phyloP scores from a whole-genome alignment of 2,888 invertebrate genomes.

The Oxystoma pomonae region DNA sequence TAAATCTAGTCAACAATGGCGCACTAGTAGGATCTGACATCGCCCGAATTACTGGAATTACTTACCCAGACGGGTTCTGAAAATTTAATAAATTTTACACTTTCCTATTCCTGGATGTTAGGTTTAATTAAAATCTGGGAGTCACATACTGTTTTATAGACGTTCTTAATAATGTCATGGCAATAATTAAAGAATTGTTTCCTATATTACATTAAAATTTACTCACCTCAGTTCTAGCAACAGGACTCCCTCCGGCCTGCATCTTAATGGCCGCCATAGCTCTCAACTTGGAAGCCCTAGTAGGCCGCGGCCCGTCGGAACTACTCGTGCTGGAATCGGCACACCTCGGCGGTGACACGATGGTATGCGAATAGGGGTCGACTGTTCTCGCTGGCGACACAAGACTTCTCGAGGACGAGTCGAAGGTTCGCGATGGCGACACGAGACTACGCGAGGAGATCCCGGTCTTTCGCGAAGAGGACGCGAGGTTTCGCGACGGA shows the following conservation, averaged over 20 bases:
- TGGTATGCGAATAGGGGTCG: background rate
- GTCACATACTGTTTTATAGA: background rate
- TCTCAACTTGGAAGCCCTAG: constrained; percentile 67
- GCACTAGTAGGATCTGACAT: too few relatives aligned
- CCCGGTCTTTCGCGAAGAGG: background rate
- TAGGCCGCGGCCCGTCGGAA: constrained; percentile 58
- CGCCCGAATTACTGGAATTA: background rate
- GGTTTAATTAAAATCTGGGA: background rate
- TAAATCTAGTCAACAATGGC: too few relatives aligned
- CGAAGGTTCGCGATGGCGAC: background rate
- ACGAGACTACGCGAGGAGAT: background rate
- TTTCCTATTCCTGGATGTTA: background rate
- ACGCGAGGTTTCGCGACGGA: background rate
- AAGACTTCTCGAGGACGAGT: background rate
- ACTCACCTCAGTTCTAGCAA: constrained; percentile 29
- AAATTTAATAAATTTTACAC: background rate
- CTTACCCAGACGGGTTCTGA: background rate
- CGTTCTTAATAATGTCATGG: too few relatives aligned
- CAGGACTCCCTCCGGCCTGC: constrained; percentile 30
- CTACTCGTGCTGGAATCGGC: constrained; percentile 38
- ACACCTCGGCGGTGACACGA: constrained; percentile 42
- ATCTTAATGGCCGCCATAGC: constrained; percentile 42
- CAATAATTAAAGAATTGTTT: too few relatives aligned
- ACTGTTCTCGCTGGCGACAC: background rate
- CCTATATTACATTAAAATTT: too few relatives aligned